Evolutionary conservation across 2,888 invertebrate species (phyloP), one percentile per base, ranked within the genome.

Genomic region (Chaetoderma sp.): DNA sequence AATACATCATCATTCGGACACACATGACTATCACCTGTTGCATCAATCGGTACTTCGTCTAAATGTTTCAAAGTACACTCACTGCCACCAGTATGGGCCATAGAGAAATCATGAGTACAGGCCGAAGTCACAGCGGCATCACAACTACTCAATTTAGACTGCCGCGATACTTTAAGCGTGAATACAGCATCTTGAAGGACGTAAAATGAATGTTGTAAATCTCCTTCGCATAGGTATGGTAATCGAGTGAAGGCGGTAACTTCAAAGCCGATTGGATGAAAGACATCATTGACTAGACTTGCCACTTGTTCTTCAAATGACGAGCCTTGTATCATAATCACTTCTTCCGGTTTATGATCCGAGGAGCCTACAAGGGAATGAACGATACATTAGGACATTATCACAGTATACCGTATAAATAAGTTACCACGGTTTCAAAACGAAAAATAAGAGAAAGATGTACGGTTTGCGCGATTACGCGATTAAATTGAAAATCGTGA

Each of bases 221-320:
- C 98, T 0, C 98, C 98, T 87, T 99, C 98, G 87, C 98, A 98
- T 42, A 99, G 89, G 86, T 98, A 98, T 0, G 98, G 98, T 45
- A 96, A 91, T 78, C 94, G 91, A 13, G 94, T 92, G 94, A 97
- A 98, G 4, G 91, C 89, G 52, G 92, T 89, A 44, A 98, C 90
- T 63, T 90, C 89, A 85, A 94, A 94, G 3, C 93, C 93, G 56
- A 90, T 86, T 0, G 92, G 91, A 68, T 89, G 88, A 27, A 92
- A 88, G 5, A 93, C 90, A 52, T 86, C 74, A 39, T 88, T 83
- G 27, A 91, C 88, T 77, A 96, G 90, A 69, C 92, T 91, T 6
- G 89, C 86, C 5, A 93, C 92, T 86, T 98, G 97, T 63, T 93
- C 86, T 72, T 88, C 89, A 71, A 88, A 87, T 1, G 81, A 85